Evolutionary conservation across 2,797 vertebrate genomes (phyloP), one percentile per base, ranked within the genome.

Genomic region (Taenioides sp.): DNA sequence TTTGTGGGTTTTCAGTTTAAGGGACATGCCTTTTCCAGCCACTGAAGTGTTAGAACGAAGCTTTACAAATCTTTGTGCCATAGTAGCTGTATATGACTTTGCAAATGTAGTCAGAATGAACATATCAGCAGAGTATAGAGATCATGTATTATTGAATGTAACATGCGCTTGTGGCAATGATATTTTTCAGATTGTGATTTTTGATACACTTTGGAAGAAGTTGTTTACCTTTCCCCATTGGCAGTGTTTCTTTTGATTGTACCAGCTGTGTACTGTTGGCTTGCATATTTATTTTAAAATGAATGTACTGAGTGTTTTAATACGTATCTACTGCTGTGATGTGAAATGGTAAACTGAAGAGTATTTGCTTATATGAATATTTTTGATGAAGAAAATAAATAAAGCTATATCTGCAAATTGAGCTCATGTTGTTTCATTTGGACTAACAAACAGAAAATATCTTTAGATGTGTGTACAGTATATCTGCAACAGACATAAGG

Each of bases 301-400:
- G 86, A 91, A 89, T 91, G 88, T 92, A 89, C 79, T 80, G 72
- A 85, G 40, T 77, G 76, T 90, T 76, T 28, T 84, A 77, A 82
- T 84, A 79, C 86, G 67, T 89, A 82, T 86, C 79, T 90, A 88
- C 88, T 89, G 76, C 69, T 74, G 89, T 92, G 75, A 75, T 75
- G 87, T 91, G 81, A 76, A 81, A 85, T 85, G 69, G 77, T 88
- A 80, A 80, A 65, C 81, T 81, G 80, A 87, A 80, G 89, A 74
- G 71, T 87, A 82, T 78, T 81, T 73, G 79, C 77, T 77, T 65
- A 82, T 85, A 86, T 85, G 4, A 68, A 83, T 85, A 82, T 89
- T 90, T 91, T 92, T 84, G 75, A 90, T 77, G 80, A 88, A 87
- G 78, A 72, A 87, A 86, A 86, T 89, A 83, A 91, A 90, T 71